phyloP scores from a whole-genome alignment of 2,797 vertebrate species.

The Serranus cabrilla region DNA sequence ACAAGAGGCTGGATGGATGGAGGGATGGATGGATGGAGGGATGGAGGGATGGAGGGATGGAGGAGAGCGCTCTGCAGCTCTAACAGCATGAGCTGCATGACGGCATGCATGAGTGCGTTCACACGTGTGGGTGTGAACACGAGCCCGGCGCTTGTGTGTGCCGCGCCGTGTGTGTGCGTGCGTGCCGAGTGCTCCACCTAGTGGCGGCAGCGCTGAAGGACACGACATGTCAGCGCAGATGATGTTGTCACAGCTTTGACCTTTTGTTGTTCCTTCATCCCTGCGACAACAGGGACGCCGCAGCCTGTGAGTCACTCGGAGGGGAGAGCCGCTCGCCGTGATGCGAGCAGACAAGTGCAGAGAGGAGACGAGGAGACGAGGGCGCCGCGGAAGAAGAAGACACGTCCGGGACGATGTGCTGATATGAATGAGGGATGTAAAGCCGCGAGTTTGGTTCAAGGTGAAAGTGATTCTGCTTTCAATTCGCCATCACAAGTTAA shows the following conservation, averaged over 20 bases:
- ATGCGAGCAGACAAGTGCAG: conserved; percentile 23
- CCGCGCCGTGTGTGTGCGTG: conserved; percentile 5
- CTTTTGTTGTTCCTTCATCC: conserved; percentile 53
- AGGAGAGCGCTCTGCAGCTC: conserved; percentile 49
- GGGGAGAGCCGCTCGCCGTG: conserved; percentile 20
- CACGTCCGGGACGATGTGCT: background rate
- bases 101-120: conserved; percentile 47
- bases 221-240: conserved; percentile 16
- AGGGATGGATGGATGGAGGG: background rate
- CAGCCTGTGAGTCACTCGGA: conserved; percentile 56
- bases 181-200: conserved; percentile 79
- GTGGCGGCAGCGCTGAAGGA: conserved; percentile 49
- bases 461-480: conserved; percentile 63
- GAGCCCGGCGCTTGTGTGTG: conserved; percentile 6
- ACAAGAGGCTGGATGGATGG: conserved; percentile 25
- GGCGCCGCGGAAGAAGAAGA: background rate
- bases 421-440: conserved; percentile 25
- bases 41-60: background rate
- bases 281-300: conserved; percentile 60
- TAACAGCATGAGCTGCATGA: conserved; percentile 51
- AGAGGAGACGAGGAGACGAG: background rate
- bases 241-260: conserved; percentile 50
- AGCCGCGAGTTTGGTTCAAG: conserved; percentile 68
- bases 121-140: conserved; percentile 55
- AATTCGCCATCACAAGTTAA: conserved; percentile 43